Base-by-base conservation (phyloP, 2,797 vertebrate species). In the Poeciliopsis turneri region DNA sequence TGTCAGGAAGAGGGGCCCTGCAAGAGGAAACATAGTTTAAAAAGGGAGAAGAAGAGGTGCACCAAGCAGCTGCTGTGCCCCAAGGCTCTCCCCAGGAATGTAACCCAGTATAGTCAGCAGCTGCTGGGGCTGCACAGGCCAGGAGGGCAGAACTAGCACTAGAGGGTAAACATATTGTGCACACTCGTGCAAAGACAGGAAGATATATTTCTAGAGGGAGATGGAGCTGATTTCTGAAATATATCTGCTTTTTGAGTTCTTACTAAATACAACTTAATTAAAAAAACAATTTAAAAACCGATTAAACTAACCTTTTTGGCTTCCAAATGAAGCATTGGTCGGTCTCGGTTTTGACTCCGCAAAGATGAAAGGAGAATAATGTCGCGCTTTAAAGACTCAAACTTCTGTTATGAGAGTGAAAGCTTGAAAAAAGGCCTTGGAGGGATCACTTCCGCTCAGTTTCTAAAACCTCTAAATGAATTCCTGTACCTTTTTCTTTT, bases 81-180 rank as follows among this genome's bases (percentile, higher is more conserved):
- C 90, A 88, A 91, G 93, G 93, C 93, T 93, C 93, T 93, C 92
- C 93, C 92, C 92, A 93, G 92, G 93, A 95, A 94, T 94, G 92
- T 91, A 90, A 88, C 90, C 90, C 90, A 86, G 90, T 47, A 16
- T 78, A 82, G 72, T 80, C 82, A 91, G 93, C 93, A 95, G 93
- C 94, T 94, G 93, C 93, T 55, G 87, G 87, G 92, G 82, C 84
- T 81, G 78, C 79, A 10, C 77, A 77, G 90, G 88, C 88, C 85
- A 89, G 78, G 86, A 92, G 90, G 89, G 85, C 88, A 92, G 80
- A 77, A 82, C 87, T 89, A 89, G 83, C 82, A 90, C 85, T 78
- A 87, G 82, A 89, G 91, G 91, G 82, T 72, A 83, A 80, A 81
- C 84, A 89, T 75, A 79, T 33, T 82, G 45, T 80, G 68, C 30